These are phyloP conservation scores for Otocyon megalotis DNA, from an alignment of 2,113 vertebrate genomes.

Conservation along the genomic window DNA sequence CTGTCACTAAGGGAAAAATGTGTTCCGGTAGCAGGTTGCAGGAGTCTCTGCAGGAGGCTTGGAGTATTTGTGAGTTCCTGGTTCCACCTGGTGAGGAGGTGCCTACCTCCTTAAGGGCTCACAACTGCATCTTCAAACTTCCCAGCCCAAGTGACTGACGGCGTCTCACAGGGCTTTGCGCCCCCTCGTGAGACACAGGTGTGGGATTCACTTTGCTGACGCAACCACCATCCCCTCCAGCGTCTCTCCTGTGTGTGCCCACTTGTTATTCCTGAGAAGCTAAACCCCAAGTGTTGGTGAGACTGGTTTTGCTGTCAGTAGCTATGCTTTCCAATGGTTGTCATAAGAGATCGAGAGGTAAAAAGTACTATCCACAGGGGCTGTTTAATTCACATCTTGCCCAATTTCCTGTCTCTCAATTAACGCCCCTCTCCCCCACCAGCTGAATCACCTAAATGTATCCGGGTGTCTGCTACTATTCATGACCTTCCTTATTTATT, in stretches of 20 bases:
- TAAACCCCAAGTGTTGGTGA: not conserved
- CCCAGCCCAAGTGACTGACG: not conserved
- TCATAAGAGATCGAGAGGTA: not conserved
- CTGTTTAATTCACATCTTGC: not conserved
- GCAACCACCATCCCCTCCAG: accelerated
- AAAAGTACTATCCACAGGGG: not conserved
- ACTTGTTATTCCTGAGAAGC: not conserved
- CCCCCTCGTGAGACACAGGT: not conserved
- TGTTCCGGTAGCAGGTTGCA: not conserved
- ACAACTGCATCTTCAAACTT: not conserved
- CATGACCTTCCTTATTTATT: not conserved
- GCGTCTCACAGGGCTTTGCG: not conserved
- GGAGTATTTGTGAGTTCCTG: not conserved
- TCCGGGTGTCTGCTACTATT: too few species aligned
- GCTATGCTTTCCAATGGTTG: not conserved
- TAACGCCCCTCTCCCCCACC: not conserved
- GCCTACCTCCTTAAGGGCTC: not conserved
- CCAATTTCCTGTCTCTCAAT: not conserved
- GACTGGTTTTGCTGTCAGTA: not conserved
- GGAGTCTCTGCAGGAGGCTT: not conserved
- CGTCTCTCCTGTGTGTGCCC: not conserved
- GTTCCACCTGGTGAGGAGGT: not conserved
- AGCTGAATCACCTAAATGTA: not conserved
- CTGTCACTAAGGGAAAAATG: not conserved
- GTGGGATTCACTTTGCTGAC: not conserved